A percentile compares a stretch with the other conserved stretches of the same genome.
These are phyloP conservation scores for Liolophura sinensis DNA, from an alignment of 1,140 invertebrate species.

Conservation along the genomic window DNA sequence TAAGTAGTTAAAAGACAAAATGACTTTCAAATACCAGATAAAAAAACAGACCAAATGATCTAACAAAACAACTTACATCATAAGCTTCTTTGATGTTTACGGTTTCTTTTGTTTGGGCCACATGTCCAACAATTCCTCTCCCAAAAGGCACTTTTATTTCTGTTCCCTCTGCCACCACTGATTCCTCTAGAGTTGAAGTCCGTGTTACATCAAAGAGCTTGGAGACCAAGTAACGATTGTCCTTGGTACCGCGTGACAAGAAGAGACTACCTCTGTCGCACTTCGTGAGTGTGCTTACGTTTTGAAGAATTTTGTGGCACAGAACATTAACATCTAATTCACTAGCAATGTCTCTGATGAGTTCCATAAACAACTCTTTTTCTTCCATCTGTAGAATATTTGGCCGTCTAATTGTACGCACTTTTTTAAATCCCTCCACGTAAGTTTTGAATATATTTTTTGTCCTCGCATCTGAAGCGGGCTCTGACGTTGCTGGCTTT, in stretches of 20 bases:
- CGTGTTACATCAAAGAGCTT: slow-evolving; percentile 86
- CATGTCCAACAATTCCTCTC: slow-evolving; percentile 87
- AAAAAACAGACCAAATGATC: too few relatives aligned
- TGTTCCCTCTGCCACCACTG: slow-evolving; percentile 55
- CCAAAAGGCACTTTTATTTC: slow-evolving; percentile 67
- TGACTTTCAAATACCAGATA: too few relatives aligned
- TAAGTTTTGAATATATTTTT: slow-evolving; percentile 48
- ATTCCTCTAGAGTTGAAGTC: slow-evolving; percentile 74
- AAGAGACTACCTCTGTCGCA: slow-evolving; percentile 94
- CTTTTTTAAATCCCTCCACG: slow-evolving; percentile 39
- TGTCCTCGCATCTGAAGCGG: slow-evolving; percentile 43
- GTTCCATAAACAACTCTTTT: slow-evolving; percentile 91
- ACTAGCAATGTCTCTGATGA: slow-evolving; percentile 96
- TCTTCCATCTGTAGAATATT: slow-evolving; percentile 75
- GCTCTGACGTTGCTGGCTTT: slow-evolving; percentile 19
- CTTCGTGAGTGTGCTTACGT: slow-evolving; percentile 87
- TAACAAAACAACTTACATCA: slow-evolving; percentile 67
- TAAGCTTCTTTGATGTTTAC: slow-evolving; percentile 96
- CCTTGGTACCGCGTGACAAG: slow-evolving; percentile 73
- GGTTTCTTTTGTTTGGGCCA: slow-evolving; percentile 86
- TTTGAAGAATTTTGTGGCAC: slow-evolving; percentile 95
- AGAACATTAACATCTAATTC: slow-evolving; percentile 90
- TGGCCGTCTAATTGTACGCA: slow-evolving; percentile 22
- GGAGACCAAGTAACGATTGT: slow-evolving; percentile 74
- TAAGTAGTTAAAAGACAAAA: too few relatives aligned